Percentiles rank a stretch among this genome's conserved stretches.
phyloP scores from a whole-genome alignment of 2,113 vertebrate genomes.

The Columba janthina region DNA sequence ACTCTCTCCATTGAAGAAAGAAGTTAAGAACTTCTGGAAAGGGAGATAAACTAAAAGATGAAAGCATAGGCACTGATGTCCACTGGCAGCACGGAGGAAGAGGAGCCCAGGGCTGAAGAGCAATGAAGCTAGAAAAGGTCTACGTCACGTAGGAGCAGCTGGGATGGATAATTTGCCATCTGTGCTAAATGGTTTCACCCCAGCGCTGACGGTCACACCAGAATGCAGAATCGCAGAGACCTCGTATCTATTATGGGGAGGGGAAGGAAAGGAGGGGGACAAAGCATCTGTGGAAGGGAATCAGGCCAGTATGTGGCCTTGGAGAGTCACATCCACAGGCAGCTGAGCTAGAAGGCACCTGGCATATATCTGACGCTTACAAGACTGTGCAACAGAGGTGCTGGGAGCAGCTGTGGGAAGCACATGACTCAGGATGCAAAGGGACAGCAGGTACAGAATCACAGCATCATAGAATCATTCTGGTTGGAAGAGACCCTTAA shows the following conservation, averaged over 20 bases:
- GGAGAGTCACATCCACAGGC: not conserved
- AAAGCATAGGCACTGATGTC: not conserved
- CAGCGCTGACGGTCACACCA: conserved; percentile 23
- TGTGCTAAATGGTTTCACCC: conserved; percentile 56
- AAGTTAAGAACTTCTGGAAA: not conserved
- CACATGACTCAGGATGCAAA: not conserved
- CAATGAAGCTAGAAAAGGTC: not conserved
- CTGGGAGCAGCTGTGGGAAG: not conserved
- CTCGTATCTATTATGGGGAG: not conserved
- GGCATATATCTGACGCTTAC: not conserved
- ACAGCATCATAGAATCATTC: not conserved
- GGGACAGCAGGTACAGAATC: not conserved
- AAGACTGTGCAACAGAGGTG: not conserved
- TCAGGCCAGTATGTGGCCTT: not conserved
- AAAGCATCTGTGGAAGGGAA: conserved; percentile 16
- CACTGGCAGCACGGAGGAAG: not conserved
- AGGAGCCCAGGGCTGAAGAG: not conserved
- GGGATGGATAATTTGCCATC: conserved; percentile 59
- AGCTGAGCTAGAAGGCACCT: not conserved
- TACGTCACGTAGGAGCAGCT: conserved; percentile 1
- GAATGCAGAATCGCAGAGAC: not conserved
- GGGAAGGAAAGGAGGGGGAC: not conserved
- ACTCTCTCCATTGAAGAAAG: not conserved
- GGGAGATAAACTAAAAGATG: not conserved
- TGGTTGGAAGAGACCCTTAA: too few species aligned